Conservation (phyloP, 2,113 vertebrate species). For the Haemorhous mexicanus region DNA sequence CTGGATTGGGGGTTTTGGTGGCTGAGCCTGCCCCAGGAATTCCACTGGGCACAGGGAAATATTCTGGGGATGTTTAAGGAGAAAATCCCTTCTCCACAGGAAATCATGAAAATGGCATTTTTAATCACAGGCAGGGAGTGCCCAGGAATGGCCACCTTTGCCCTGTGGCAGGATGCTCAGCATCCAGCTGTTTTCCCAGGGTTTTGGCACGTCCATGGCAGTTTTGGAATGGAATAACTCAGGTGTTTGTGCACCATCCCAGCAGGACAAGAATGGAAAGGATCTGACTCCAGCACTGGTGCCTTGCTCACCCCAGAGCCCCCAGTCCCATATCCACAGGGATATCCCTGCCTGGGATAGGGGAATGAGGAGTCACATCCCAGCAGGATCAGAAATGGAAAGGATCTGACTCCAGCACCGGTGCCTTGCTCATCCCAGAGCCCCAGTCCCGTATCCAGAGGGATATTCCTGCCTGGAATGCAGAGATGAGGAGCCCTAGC, state of each 20-base stretch:
- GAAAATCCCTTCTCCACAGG: not conserved
- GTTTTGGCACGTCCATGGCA: not conserved
- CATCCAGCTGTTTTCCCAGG: not conserved
- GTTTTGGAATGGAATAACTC: not conserved
- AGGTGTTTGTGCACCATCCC: rapidly evolving
- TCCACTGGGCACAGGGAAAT: not conserved
- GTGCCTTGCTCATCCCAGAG: not conserved
- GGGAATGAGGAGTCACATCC: not conserved
- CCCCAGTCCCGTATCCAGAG: not conserved
- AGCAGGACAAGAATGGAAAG: not conserved
- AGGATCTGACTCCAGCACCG: not conserved
- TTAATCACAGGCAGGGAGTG: not conserved
- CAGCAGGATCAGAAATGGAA: not conserved
- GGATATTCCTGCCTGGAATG: not conserved
- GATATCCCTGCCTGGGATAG: not conserved
- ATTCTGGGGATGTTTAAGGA: not conserved
- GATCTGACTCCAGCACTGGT: not conserved
- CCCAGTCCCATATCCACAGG: rapidly evolving
- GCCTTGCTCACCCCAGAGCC: not conserved
- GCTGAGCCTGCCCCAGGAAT: not conserved
- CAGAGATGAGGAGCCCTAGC: not conserved
- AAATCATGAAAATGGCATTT: rapidly evolving
- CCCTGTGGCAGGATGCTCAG: not conserved
- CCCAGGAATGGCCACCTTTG: not conserved
- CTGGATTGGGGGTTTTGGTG: rapidly evolving